Conservation (phyloP, 2,113 vertebrate species). For the Bungarus multicinctus region DNA sequence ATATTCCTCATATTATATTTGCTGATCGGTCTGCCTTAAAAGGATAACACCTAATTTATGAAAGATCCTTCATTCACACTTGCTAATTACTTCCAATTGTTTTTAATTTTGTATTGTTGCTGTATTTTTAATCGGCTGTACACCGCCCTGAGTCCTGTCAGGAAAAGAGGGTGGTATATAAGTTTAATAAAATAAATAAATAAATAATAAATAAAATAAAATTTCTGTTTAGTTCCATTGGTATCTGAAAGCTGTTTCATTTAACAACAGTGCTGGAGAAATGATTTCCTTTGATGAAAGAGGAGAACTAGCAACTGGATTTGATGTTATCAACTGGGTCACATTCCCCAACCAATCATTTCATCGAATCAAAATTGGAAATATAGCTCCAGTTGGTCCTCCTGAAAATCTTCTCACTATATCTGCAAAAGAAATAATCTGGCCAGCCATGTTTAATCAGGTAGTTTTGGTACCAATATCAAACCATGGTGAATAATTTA, state of each 20-base stretch:
- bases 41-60: background rate
- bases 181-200: no score
- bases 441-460: background rate
- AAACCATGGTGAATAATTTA: background rate
- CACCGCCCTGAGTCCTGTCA: no score
- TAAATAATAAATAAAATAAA: no score
- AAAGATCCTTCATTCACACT: background rate
- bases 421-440: background rate
- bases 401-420: background rate
- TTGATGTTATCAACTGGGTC: conserved; percentile 10
- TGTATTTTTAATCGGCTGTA: no score
- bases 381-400: background rate
- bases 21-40: background rate
- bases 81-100: background rate
- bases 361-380: background rate
- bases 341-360: background rate
- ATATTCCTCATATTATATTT: background rate
- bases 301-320: no score
- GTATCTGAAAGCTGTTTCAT: no score
- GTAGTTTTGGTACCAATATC: background rate
- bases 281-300: no score
- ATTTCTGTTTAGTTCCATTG: no score
- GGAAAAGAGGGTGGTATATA: no score
- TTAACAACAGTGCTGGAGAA: no score
- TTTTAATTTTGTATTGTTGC: no score